Evolutionary conservation across 92 coral and sea anemone genomes (phyloP).

Genomic region (Montipora capitata): DNA sequence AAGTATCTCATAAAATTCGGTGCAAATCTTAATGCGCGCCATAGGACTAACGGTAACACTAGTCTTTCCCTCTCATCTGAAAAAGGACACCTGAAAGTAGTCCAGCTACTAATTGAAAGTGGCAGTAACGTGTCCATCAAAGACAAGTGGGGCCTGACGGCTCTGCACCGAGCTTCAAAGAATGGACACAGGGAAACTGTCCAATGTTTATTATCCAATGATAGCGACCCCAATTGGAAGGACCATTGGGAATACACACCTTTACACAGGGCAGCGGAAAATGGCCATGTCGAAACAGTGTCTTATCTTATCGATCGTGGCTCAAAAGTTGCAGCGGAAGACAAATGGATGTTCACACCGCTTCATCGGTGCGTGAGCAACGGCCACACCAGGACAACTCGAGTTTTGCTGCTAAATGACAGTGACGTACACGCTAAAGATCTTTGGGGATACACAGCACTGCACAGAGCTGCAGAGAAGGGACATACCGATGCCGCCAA

Average conservation of each 20-base stretch:
- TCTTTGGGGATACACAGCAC: conserved; percentile 81
- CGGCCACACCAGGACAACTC: conserved; percentile 72
- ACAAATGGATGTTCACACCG: conserved; percentile 87
- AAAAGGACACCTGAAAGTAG: conserved; percentile 71
- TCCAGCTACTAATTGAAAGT: conserved; percentile 60
- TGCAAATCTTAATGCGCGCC: conserved; percentile 58
- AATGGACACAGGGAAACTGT: conserved; percentile 76
- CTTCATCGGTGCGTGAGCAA: conserved; percentile 86
- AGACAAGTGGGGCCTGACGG: conserved; percentile 84
- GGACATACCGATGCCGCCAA: conserved; percentile 72
- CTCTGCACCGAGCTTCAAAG: conserved; percentile 85
- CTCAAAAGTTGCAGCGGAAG: conserved; percentile 59
- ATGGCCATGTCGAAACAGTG: conserved; percentile 69
- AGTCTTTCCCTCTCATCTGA: conserved; percentile 87
- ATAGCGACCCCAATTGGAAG: conserved; percentile 58
- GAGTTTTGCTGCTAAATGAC: conserved; percentile 53
- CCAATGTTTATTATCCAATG: conserved; percentile 46
- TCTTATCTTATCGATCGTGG: conserved; percentile 67
- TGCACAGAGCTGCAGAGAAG: conserved; percentile 90
- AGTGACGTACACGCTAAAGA: conserved; percentile 58
- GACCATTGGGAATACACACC: conserved; percentile 87
- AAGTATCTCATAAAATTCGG: conserved; percentile 64
- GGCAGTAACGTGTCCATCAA: conserved; percentile 60
- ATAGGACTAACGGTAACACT: conserved; percentile 68
- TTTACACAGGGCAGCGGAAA: conserved; percentile 85